Evolutionary conservation across 2,797 vertebrate species (phyloP).

Genomic region (Spea hammondii): DNA sequence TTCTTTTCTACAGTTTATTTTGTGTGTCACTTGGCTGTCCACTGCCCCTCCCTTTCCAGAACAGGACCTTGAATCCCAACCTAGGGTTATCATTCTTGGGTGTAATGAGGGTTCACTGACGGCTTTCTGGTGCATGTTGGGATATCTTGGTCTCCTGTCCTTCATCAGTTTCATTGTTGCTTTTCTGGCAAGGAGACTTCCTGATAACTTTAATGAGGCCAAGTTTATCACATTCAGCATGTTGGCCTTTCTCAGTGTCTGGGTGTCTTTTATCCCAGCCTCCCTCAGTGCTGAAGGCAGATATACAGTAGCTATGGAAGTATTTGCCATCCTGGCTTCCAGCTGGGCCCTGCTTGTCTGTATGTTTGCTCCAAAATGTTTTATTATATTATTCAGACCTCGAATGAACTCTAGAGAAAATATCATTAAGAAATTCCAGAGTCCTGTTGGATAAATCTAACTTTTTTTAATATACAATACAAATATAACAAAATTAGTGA

Average conservation of each 20-base stretch:
- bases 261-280: slow-evolving; percentile 46
- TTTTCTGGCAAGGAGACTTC: slow-evolving; percentile 38
- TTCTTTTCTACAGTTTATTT: slow-evolving; percentile 12
- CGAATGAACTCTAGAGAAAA: background rate
- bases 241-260: slow-evolving; percentile 45
- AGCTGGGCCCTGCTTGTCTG: slow-evolving; percentile 21
- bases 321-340: slow-evolving; percentile 18
- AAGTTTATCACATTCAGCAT: slow-evolving; percentile 50
- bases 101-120: slow-evolving; percentile 24
- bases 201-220: slow-evolving; percentile 49
- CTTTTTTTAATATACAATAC: no score
- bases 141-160: slow-evolving; percentile 38
- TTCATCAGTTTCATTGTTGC: slow-evolving; percentile 37
- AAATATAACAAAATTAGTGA: no score
- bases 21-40: slow-evolving; percentile 32
- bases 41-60: slow-evolving; percentile 32
- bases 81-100: slow-evolving; percentile 6
- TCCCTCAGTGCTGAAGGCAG: slow-evolving; percentile 33
- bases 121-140: slow-evolving; percentile 33
- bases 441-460: no score
- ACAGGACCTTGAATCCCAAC: background rate
- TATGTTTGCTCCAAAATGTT: slow-evolving; percentile 34
- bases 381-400: slow-evolving; percentile 20
- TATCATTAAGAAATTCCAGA: background rate
- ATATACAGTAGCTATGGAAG: slow-evolving; percentile 15